Evolutionary conservation across 1,140 invertebrate genomes (phyloP), one percentile per base, ranked within the genome.

Genomic region (Ceratina calcarata): DNA sequence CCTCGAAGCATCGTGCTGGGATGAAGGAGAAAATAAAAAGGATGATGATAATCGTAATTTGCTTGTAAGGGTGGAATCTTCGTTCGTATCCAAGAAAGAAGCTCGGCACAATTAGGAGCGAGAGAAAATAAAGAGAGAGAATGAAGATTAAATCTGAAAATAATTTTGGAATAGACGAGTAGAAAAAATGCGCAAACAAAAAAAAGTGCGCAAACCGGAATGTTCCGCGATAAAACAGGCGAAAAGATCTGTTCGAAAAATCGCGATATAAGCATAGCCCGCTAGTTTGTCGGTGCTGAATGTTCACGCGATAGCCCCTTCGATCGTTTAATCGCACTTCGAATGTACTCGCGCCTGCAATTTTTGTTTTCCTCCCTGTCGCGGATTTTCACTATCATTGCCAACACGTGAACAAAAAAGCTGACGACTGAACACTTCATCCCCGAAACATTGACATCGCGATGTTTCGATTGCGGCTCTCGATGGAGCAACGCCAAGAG

Each of bases 321-420:
- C 64, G 32, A 84, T 74, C 69, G 69, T 51, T 77, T 68, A 64
- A 73, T 64, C 71, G 71, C 58, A 24, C 60, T 55, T 66, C 49
- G 2, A 57, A 57, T 16, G 0, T 7, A 24, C 15, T 57, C 24
- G 3, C 24, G 1, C n/a, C 72, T 18, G 10, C 18, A 10, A 66
- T 66, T 66, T 66, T 64, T 49, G 24, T 22, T 64, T 64, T 51
- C 71, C 4, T 51, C 20, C 1, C 22, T 7, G 13, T 6, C 66
- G 22, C 3, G 66, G 24, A 57, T 69, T 58, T 58, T 37, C 55
- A 22, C 68, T 58, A 10, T 70, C 68, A 27, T 13, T 37, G 8
- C 18, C 32, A 3, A 13, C 15, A 10, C 12, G n/a, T 8, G 12
- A 18, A 16, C 6, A n/a, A 15, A 24, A 57, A 24, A 69, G n/a